Percentiles rank a stretch among this genome's conserved stretches.
Conservation (phyloP, 2,797 vertebrate species). For the Typhlichthys subterraneus region DNA sequence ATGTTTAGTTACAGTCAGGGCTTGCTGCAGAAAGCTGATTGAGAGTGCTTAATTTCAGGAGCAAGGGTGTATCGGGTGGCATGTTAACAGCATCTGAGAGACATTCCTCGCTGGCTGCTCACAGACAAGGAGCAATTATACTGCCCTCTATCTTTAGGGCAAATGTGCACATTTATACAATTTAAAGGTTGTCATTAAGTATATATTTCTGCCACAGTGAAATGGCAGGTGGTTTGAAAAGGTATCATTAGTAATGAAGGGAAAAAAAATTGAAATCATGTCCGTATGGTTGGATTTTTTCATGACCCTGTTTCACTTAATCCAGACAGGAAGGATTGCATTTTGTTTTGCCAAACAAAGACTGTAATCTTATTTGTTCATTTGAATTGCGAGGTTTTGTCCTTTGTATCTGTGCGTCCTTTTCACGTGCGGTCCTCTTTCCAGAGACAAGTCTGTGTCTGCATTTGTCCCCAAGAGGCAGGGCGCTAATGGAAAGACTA, state of each 20-base stretch:
- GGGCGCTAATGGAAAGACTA: slow-evolving; percentile 26
- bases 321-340: slow-evolving; percentile 26
- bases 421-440: slow-evolving; percentile 32
- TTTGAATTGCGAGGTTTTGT: slow-evolving; percentile 30
- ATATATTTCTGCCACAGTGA: not conserved
- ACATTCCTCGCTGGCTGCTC: not conserved
- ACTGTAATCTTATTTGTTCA: slow-evolving; percentile 35
- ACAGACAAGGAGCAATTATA: not conserved
- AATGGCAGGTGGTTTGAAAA: not conserved
- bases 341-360: slow-evolving; percentile 26
- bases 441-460: slow-evolving; percentile 34
- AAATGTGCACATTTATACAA: not conserved
- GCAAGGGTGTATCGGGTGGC: not conserved
- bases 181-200: not conserved
- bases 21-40: not conserved
- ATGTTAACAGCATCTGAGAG: not conserved
- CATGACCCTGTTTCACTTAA: slow-evolving; percentile 33
- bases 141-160: not conserved
- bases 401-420: slow-evolving; percentile 18
- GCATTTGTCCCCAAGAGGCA: slow-evolving; percentile 26
- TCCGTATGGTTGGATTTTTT: slow-evolving; percentile 18
- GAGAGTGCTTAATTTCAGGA: not conserved
- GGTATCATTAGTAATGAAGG: not conserved
- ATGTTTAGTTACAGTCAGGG: not conserved
- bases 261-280: slow-evolving; percentile 21